These are phyloP conservation scores for Cheilosia vulpina DNA, from an alignment of 2,888 invertebrate genomes.

Conservation along the genomic window DNA sequence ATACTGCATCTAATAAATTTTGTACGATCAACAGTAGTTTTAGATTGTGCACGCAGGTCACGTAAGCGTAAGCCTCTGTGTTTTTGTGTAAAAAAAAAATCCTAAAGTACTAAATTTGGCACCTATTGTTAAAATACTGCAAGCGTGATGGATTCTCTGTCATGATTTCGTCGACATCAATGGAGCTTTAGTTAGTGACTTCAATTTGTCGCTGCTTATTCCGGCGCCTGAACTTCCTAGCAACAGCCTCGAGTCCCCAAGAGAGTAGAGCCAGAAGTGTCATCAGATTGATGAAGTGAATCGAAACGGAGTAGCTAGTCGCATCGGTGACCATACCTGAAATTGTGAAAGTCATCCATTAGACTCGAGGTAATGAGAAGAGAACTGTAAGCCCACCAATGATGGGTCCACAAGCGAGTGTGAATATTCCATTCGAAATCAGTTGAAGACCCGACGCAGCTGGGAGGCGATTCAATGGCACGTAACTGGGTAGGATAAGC, in stretches of 20 bases:
- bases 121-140: too few species aligned
- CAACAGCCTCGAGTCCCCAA: slow-evolving; percentile 78
- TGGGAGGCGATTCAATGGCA: slow-evolving; percentile 88
- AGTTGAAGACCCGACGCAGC: slow-evolving; percentile 89
- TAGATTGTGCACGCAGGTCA: too few species aligned
- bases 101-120: too few species aligned
- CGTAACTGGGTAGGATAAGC: slow-evolving; percentile 89
- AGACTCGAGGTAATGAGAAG: neutral
- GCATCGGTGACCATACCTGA: slow-evolving; percentile 77
- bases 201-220: slow-evolving; percentile 53
- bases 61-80: too few species aligned
- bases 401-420: slow-evolving; percentile 86
- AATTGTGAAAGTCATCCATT: neutral
- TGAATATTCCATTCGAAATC: slow-evolving; percentile 87
- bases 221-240: slow-evolving; percentile 73
- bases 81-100: too few species aligned
- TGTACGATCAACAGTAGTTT: too few species aligned
- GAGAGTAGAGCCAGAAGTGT: slow-evolving; percentile 78
- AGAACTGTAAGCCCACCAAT: slow-evolving; percentile 84
- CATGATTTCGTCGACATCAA: too few species aligned
- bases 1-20: too few species aligned
- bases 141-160: too few species aligned
- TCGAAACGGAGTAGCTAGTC: slow-evolving; percentile 79
- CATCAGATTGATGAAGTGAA: slow-evolving; percentile 79
- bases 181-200: slow-evolving; percentile 6